Conservation (phyloP, 2,888 invertebrate genomes). For the Tachystola acroxantha region DNA sequence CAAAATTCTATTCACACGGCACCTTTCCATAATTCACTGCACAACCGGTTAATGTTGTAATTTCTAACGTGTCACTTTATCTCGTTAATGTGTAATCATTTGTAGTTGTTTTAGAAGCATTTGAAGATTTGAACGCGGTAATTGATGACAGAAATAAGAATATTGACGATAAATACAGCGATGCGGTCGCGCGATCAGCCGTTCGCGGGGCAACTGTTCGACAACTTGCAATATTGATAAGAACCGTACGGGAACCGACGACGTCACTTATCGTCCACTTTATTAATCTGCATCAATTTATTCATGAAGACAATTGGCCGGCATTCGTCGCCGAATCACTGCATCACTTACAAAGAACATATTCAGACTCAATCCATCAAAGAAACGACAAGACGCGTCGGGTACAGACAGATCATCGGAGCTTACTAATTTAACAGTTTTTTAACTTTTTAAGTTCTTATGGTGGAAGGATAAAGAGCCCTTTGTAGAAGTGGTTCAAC, state of each 20-base stretch:
- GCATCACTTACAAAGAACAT: background rate
- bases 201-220: conserved; percentile 53
- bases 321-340: background rate
- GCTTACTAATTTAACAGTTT: background rate
- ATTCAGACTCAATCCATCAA: background rate
- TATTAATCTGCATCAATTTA: conserved; percentile 73
- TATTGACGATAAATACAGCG: conserved; percentile 11
- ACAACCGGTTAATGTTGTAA: conserved; percentile 14
- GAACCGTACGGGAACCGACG: conserved; percentile 33
- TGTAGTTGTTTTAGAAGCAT: conserved; percentile 11
- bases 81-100: conserved; percentile 17
- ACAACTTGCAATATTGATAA: conserved; percentile 63
- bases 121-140: conserved; percentile 16
- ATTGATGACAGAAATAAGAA: conserved; percentile 15
- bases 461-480: conserved; percentile 14
- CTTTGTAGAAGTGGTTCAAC: conserved; percentile 14
- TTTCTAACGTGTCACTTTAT: conserved; percentile 18
- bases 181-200: conserved; percentile 45
- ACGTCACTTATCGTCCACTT: conserved; percentile 67
- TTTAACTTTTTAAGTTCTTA: conserved; percentile 3
- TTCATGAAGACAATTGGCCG: conserved; percentile 60
- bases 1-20: conserved; percentile 24
- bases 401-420: conserved; percentile 1
- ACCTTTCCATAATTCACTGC: conserved; percentile 26
- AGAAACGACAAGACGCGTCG: background rate